phyloP scores from a whole-genome alignment of 2,113 vertebrate species.

The Telmatochromis sp. region DNA sequence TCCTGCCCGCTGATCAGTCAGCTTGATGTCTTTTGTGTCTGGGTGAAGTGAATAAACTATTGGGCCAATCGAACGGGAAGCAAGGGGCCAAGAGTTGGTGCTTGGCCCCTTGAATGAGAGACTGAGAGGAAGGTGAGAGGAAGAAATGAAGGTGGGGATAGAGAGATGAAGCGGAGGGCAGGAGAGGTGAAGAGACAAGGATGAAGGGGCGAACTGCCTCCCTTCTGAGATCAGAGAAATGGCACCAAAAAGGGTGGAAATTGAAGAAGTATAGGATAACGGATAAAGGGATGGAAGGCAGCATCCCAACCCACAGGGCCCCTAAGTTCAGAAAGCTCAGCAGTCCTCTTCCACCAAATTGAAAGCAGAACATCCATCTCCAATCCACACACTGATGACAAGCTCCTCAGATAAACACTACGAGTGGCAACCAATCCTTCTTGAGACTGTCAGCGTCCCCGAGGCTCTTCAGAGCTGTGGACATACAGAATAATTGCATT shows the following conservation, averaged over 20 bases:
- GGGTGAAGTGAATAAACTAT: constrained; percentile 62
- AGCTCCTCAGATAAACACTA: constrained; percentile 45
- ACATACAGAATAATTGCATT: constrained; percentile 61
- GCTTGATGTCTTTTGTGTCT: constrained; percentile 56
- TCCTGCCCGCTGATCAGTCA: constrained; percentile 51
- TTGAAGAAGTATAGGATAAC: not conserved
- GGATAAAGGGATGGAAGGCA: not conserved
- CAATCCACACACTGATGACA: constrained; percentile 22
- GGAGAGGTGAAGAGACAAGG: not conserved
- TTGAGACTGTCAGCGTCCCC: not conserved
- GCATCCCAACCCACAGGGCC: not conserved
- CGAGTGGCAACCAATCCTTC: constrained; percentile 14
- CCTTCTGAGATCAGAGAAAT: not conserved
- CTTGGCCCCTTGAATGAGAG: not conserved
- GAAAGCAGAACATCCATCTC: constrained; percentile 21
- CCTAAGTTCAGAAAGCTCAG: constrained; percentile 13
- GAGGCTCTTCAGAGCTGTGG: constrained; percentile 19
- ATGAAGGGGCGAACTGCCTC: not conserved
- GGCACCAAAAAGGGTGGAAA: not conserved
- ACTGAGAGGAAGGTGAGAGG: not conserved
- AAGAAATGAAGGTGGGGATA: not conserved
- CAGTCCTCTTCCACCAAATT: not conserved
- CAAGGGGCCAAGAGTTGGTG: not conserved
- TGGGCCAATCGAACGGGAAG: constrained; percentile 43
- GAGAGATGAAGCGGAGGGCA: not conserved